Base-by-base conservation (phyloP, 1,140 invertebrate species). In the Cydia amplana region DNA sequence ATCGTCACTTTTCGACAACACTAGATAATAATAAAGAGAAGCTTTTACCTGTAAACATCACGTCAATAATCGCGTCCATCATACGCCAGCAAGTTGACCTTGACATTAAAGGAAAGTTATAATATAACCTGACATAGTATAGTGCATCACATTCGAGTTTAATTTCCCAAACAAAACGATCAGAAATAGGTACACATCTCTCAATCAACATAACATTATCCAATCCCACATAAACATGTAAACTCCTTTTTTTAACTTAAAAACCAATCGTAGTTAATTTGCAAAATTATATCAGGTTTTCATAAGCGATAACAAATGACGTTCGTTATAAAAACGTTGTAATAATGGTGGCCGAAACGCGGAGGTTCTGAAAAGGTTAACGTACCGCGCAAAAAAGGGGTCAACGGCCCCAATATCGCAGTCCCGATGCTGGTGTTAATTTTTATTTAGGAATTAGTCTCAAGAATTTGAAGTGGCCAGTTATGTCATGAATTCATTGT, bases 311-410 rank as follows among this genome's bases (percentile, higher is more conserved):
- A 70, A 36, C 65, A 74, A 77, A 74, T 77, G 74, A 77, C 49
- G 76, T 49, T 32, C 51, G 49, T 79, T 49, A 74, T 40, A 43
- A 74, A 67, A 79, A 70, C 74, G 75, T 74, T 14, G 43, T 46
- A 46, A 46, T 46, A 81, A 82, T 80, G 75, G 74, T 76, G 75
- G 73, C 79, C 74, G 74, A 83, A 89, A 83, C 89, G 81, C 80
- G 85, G 83, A 86, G 87, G 86, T 84, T 86, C 79, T 85, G 82
- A 78, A 85, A 80, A 76, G 89, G 87, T 91, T 89, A 90, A 78
- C 87, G 89, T 81, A 86, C 89, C 80, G 67, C 55, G 85, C 83
- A 90, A 90, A 89, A 92, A 90, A 89, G 81, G 76, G 89, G 90
- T 90, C 89, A 90, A 73, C 83, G 88, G 82, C 77, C 86, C 73